Evolutionary conservation across 2,888 invertebrate species (phyloP).

Genomic region (Eupithecia dodoneata): DNA sequence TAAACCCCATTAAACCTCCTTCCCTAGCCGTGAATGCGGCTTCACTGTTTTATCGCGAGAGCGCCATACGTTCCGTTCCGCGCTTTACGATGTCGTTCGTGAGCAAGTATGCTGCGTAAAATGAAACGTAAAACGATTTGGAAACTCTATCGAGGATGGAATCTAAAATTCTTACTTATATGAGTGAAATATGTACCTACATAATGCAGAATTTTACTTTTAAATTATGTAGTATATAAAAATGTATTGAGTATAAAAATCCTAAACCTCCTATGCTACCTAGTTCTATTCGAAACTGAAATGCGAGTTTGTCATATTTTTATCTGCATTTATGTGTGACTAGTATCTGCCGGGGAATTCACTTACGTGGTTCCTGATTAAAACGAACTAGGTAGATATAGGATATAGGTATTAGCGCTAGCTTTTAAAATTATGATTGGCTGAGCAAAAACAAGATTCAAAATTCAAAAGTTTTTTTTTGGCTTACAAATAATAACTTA

Average conservation of each 20-base stretch:
- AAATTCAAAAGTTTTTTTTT: too few species aligned
- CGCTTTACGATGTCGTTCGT: constrained; percentile 34
- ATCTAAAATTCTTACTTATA: background rate
- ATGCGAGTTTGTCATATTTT: background rate
- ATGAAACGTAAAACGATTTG: constrained; percentile 29
- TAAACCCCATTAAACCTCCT: constrained; percentile 3
- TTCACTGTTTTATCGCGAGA: constrained; percentile 21
- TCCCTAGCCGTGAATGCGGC: background rate
- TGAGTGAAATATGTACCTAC: background rate
- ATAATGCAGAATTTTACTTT: background rate
- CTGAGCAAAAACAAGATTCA: too few species aligned
- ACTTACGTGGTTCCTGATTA: background rate
- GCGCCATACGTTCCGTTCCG: constrained; percentile 28
- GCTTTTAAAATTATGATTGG: too few species aligned
- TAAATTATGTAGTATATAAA: too few species aligned
- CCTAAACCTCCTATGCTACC: too few species aligned
- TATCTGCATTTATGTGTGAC: background rate
- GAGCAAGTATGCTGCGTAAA: constrained; percentile 38
- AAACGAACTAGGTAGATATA: background rate
- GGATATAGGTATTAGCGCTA: too few species aligned
- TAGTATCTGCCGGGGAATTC: background rate
- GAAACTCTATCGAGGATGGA: constrained; percentile 1
- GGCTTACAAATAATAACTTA: too few species aligned
- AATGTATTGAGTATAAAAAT: too few species aligned
- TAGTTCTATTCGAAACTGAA: background rate